Evolutionary conservation across 2,888 invertebrate genomes (phyloP).

Genomic region (Drosophila kanekoi): DNA sequence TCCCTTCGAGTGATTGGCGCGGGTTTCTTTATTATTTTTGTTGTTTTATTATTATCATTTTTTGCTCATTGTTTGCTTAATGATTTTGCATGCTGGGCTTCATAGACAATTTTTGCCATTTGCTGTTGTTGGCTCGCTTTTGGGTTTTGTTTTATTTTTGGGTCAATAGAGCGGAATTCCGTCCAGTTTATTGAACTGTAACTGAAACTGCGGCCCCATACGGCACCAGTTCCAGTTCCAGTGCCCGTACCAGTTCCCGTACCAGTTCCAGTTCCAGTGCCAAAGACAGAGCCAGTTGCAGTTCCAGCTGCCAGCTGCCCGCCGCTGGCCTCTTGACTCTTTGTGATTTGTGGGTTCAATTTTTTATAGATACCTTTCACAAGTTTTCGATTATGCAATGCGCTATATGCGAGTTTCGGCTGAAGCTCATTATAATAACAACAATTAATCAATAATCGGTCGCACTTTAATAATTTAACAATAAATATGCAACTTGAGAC

Average conservation of each 20-base stretch:
- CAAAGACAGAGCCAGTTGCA: no score
- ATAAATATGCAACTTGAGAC: constrained; percentile 60
- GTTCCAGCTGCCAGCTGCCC: constrained; percentile 41
- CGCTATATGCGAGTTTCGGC: constrained; percentile 18
- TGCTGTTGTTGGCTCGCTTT: constrained; percentile 11
- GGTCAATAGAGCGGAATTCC: constrained; percentile 77
- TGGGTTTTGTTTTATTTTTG: constrained; percentile 53
- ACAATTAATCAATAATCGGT: constrained; percentile 66
- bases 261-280: constrained; percentile 15
- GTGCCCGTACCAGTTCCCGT: constrained; percentile 10
- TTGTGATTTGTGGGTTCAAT: no score
- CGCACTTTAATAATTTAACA: constrained; percentile 55
- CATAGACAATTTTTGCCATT: constrained; percentile 35
- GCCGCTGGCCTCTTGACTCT: constrained; percentile 30
- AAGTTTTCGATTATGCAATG: constrained; percentile 39
- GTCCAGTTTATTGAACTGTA: constrained; percentile 71
- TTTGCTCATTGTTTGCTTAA: constrained; percentile 65
- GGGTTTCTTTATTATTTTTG: constrained; percentile 3
- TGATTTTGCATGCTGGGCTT: constrained; percentile 58
- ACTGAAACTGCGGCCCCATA: constrained; percentile 21
- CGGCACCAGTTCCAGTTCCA: constrained; percentile 10
- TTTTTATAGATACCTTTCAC: constrained; percentile 61
- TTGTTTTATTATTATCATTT: background rate
- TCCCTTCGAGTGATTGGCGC: constrained; percentile 57
- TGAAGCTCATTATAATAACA: constrained; percentile 45